Base-by-base conservation (phyloP, 2,797 vertebrate genomes). In the Sparidentex hasta region DNA sequence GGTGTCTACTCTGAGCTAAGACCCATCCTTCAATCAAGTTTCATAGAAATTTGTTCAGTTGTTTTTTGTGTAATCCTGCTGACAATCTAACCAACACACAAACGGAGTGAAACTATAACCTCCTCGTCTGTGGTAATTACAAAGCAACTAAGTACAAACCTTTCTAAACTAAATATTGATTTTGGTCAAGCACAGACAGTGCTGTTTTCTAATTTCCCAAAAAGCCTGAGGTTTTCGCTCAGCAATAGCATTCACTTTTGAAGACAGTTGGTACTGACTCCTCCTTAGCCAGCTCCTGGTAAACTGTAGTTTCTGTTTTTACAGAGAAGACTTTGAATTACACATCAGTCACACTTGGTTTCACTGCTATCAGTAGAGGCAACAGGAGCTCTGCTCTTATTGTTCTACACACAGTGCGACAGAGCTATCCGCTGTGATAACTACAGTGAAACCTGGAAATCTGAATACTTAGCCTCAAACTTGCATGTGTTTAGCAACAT, bases 271-370 rank as follows among this genome's bases (percentile, higher is more conserved):
- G 20, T 63, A 23, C 17, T 56, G 58, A 82, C 65, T 78, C 43
- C 23, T 66, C 44, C 55, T 48, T 27, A 72, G 65, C 14, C 52
- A 23, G 29, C 20, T 27, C 38, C 69, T 20, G 14, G 71, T 63
- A 68, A 84, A 69, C 38, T 58, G 62, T 59, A 65, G 63, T 56
- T 84, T 83, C 65, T 67, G n/a, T 78, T 82, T 79, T 76, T 70
- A 59, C 61, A 13, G 59, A 62, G 62, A 62, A 64, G 72, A 63
- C 54, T 80, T 89, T 89, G 88, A 90, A 90, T 90, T 84, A 85
- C 83, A 81, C 78, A 84, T 85, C 77, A 75, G 73, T 89, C 86
- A 89, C 75, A 84, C 85, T 84, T 64, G 76, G 73, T 75, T 88
- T 84, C 82, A 71, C 70, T 75, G 65, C 71, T 85, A 85, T 85